phyloP scores from a whole-genome alignment of 2,797 vertebrate genomes.

The Neopelma chrysocephalum region DNA sequence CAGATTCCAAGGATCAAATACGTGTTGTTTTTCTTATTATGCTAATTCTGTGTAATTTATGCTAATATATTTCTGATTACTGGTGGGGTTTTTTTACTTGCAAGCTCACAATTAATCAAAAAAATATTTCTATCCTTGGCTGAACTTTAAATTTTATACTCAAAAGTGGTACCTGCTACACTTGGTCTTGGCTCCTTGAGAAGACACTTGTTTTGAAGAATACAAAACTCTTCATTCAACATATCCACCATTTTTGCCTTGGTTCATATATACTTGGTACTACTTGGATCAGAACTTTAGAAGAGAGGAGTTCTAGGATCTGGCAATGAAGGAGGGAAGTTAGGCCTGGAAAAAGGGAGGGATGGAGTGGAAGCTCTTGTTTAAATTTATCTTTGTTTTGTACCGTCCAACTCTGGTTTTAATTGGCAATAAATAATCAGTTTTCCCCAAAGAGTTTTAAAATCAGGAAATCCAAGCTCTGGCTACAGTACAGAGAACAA shows the following conservation, averaged over 20 bases:
- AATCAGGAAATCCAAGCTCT: neutral
- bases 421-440: neutral
- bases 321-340: neutral
- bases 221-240: neutral
- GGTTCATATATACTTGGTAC: neutral
- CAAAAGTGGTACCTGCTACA: neutral
- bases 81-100: neutral
- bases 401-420: neutral
- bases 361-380: neutral
- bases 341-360: neutral
- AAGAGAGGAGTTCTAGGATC: neutral
- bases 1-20: neutral
- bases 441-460: neutral
- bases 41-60: neutral
- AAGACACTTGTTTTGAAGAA: neutral
- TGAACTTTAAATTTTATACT: neutral
- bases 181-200: neutral
- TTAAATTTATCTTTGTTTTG: neutral
- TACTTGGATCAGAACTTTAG: neutral
- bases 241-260: neutral
- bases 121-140: neutral
- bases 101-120: neutral
- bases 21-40: neutral
- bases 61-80: neutral
- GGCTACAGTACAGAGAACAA: neutral